Evolutionary conservation across 1,140 invertebrate genomes (phyloP).

Genomic region (Rhagoletis zephyria): DNA sequence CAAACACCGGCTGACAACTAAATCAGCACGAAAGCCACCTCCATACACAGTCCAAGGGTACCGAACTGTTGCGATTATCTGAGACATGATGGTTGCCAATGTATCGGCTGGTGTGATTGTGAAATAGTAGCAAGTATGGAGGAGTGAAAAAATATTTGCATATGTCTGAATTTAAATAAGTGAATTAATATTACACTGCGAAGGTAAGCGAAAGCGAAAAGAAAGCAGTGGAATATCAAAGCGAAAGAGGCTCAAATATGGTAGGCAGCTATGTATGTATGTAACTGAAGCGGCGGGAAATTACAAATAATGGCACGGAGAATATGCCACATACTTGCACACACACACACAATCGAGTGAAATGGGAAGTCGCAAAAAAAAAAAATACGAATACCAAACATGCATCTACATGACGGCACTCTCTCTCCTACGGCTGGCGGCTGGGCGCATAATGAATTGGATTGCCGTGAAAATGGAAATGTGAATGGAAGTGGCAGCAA

Average conservation of each 20-base stretch:
- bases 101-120: neutral
- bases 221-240: neutral
- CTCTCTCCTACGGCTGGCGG: neutral
- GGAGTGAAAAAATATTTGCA: neutral
- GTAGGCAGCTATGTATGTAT: neutral
- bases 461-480: constrained; percentile 34
- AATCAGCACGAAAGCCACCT: neutral
- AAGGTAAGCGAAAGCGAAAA: neutral
- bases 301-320: neutral
- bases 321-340: neutral
- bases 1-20: neutral
- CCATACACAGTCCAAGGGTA: neutral
- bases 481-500: constrained; percentile 8
- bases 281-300: neutral
- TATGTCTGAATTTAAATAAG: neutral
- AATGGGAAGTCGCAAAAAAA: too few species aligned
- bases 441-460: constrained; percentile 32
- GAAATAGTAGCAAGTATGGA: neutral
- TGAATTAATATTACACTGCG: neutral
- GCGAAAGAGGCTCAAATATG: neutral
- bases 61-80: neutral
- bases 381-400: neutral
- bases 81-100: neutral
- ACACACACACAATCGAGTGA: too few species aligned
- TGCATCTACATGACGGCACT: neutral